Evolutionary conservation across 2,888 invertebrate species (phyloP).

Genomic region (Helicoverpa assulta): DNA sequence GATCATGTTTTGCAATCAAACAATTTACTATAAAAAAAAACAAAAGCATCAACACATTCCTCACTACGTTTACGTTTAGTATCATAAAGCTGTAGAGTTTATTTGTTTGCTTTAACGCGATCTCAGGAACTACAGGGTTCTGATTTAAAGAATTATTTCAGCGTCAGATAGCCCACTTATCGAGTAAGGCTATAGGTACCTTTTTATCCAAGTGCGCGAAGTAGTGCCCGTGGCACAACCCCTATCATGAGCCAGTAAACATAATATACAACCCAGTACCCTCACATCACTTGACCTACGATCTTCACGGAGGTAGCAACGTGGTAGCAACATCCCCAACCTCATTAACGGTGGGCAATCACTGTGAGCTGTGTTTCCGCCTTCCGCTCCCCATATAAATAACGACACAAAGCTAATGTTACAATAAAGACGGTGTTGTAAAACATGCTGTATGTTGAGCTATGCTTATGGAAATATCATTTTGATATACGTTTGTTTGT

Average conservation of each 20-base stretch:
- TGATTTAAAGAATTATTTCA: too few relatives aligned
- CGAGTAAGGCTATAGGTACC: too few relatives aligned
- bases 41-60: background rate
- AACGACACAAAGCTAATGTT: slow-evolving; percentile 43
- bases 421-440: slow-evolving; percentile 39
- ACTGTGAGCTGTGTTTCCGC: slow-evolving; percentile 50
- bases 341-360: slow-evolving; percentile 56
- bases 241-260: background rate
- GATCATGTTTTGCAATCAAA: background rate
- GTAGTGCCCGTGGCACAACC: too few relatives aligned
- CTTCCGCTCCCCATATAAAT: slow-evolving; percentile 42
- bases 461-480: background rate
- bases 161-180: too few relatives aligned
- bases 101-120: too few relatives aligned
- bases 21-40: background rate
- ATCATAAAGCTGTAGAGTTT: too few relatives aligned
- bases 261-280: slow-evolving; percentile 7
- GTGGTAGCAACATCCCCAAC: slow-evolving; percentile 35
- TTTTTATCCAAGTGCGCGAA: too few relatives aligned
- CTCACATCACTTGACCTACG: background rate
- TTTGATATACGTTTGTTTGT: background rate
- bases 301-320: slow-evolving; percentile 22
- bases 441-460: slow-evolving; percentile 11
- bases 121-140: too few relatives aligned
- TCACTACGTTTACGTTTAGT: background rate